phyloP scores from a whole-genome alignment of 1,140 invertebrate species.

The Dreissena polymorpha region DNA sequence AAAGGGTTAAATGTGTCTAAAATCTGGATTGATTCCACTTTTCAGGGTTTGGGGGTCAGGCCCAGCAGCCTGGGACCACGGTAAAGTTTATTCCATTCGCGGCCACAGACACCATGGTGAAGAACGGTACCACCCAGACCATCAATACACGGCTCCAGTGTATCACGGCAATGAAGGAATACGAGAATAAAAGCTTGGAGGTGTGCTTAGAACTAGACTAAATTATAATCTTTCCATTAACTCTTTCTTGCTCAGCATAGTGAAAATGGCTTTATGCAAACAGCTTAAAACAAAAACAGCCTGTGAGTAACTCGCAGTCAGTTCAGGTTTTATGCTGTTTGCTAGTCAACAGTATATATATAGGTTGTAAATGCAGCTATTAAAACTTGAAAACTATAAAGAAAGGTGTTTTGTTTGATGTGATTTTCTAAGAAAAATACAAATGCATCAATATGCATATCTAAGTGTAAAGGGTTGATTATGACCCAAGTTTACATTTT shows the following conservation, averaged over 20 bases:
- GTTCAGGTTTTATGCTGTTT: no score
- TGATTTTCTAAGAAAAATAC: no score
- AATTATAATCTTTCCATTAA: no score
- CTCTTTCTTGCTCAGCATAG: no score
- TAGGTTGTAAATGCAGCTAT: no score
- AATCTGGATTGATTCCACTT: constrained; percentile 31
- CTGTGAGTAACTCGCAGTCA: no score
- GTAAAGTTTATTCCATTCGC: constrained; percentile 91
- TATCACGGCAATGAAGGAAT: constrained; percentile 99
- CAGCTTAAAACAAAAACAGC: no score
- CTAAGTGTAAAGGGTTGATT: no score
- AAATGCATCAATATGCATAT: no score
- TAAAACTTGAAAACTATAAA: neutral
- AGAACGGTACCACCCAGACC: constrained; percentile 89
- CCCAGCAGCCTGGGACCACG: constrained; percentile 62
- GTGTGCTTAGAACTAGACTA: constrained; percentile 67
- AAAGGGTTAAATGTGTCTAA: neutral
- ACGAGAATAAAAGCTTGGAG: constrained; percentile 95
- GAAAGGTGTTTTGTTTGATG: neutral
- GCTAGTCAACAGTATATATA: no score
- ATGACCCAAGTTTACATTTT: no score
- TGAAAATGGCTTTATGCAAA: no score
- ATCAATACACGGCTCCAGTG: constrained; percentile 96
- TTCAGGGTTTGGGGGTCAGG: constrained; percentile 56
- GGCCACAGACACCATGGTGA: constrained; percentile 93